Evolutionary conservation across 1,140 invertebrate genomes (phyloP).

Genomic region (Platyura marginata): DNA sequence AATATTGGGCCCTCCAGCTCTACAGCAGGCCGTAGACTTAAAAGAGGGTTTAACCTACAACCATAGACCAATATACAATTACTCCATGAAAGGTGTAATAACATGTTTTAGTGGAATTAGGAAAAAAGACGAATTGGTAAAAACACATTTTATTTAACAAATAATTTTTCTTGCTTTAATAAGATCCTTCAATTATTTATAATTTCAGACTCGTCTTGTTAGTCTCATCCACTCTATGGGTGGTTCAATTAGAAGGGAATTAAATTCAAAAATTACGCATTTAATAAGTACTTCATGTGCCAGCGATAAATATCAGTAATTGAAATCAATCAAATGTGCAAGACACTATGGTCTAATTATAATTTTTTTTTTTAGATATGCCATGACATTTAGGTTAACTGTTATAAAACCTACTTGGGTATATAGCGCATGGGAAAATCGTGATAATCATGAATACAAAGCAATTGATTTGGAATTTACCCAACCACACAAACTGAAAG

Average conservation of each 20-base stretch:
- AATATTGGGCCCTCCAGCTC: conserved; percentile 55
- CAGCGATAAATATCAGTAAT: conserved; percentile 64
- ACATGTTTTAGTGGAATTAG: conserved; percentile 82
- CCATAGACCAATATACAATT: conserved; percentile 64
- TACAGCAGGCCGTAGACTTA: conserved; percentile 51
- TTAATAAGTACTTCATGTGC: conserved; percentile 71
- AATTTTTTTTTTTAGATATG: conserved; percentile 38
- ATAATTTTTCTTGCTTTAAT: conserved; percentile 11
- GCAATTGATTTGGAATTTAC: conserved; percentile 47
- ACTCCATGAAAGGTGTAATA: conserved; percentile 66
- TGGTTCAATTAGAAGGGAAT: conserved; percentile 77
- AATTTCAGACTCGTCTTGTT: conserved; percentile 62
- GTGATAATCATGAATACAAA: conserved; percentile 43
- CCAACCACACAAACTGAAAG: conserved; percentile 59
- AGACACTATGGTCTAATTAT: not conserved
- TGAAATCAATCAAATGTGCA: conserved; percentile 1
- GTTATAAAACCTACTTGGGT: conserved; percentile 82
- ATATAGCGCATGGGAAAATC: conserved; percentile 59
- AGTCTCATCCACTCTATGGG: conserved; percentile 86
- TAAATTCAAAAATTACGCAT: conserved; percentile 75
- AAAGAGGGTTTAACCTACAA: conserved; percentile 47
- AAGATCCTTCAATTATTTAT: too few species aligned
- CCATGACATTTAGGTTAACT: conserved; percentile 71
- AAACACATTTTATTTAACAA: conserved; percentile 3
- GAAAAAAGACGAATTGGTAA: conserved; percentile 67